Percentiles rank a stretch among this genome's conserved stretches.
Evolutionary conservation across 2,113 vertebrate genomes (phyloP).

Genomic region (Morone chrysops): DNA sequence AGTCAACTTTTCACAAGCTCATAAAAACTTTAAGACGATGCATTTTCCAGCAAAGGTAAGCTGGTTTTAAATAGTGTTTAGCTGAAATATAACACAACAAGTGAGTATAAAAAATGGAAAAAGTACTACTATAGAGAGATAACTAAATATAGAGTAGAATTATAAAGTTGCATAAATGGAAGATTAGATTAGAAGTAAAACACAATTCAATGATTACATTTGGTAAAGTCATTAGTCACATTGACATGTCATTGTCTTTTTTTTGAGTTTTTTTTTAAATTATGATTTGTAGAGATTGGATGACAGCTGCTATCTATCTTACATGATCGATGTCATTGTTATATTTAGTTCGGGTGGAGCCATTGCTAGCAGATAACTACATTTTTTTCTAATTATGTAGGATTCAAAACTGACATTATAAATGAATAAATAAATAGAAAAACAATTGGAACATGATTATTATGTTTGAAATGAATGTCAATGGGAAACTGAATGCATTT

Average conservation of each 20-base stretch:
- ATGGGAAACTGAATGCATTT: conserved; percentile 47
- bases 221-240: too few relatives aligned
- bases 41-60: not conserved
- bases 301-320: not conserved
- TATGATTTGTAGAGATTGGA: not conserved
- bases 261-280: not conserved
- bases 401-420: not conserved
- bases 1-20: not conserved
- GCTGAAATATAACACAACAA: too few relatives aligned
- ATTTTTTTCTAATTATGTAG: not conserved
- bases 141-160: not conserved
- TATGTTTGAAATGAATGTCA: conserved; percentile 59
- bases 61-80: not conserved
- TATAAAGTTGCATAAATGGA: too few relatives aligned
- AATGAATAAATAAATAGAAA: not conserved
- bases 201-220: too few relatives aligned
- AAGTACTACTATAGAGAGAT: too few relatives aligned
- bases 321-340: not conserved
- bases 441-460: conserved; percentile 5
- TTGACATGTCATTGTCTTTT: not conserved
- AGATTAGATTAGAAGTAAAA: too few relatives aligned
- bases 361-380: not conserved
- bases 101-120: not conserved
- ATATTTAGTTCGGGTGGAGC: not conserved
- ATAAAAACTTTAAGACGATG: too few relatives aligned